phyloP scores from a whole-genome alignment of 2,113 vertebrate species.

The Daphoenositta chrysoptera region DNA sequence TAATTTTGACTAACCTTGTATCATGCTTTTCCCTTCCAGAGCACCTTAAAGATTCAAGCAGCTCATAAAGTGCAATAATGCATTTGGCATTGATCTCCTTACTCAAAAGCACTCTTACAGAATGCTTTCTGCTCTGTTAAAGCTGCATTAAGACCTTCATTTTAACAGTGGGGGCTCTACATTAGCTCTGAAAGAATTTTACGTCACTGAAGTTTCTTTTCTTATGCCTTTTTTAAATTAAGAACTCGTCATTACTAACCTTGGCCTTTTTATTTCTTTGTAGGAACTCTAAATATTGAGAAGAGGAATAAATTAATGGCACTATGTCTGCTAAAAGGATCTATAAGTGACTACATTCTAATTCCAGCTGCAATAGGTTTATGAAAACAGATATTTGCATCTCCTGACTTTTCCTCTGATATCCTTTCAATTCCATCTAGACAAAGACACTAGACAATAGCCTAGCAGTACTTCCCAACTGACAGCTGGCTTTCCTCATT shows the following conservation, averaged over 20 bases:
- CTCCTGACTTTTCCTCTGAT: neutral
- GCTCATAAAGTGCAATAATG: slow-evolving; percentile 32
- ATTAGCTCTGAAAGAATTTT: neutral
- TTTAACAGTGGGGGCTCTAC: neutral
- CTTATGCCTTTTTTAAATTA: neutral
- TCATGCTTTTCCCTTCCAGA: neutral
- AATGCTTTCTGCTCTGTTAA: neutral
- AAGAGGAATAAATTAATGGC: neutral
- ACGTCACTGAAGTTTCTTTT: neutral
- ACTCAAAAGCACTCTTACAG: neutral
- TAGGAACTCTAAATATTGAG: neutral
- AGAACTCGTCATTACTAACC: neutral
- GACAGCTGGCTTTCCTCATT: neutral
- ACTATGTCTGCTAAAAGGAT: neutral
- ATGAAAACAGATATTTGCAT: neutral
- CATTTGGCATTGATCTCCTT: slow-evolving; percentile 32
- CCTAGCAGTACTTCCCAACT: neutral
- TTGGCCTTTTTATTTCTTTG: neutral
- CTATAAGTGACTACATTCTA: neutral
- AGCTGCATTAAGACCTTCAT: slow-evolving; percentile 1
- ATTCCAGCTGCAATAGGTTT: neutral
- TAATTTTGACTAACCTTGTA: neutral
- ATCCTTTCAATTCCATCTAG: neutral
- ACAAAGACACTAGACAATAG: neutral
- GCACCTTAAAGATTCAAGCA: neutral